Evolutionary conservation across 2,113 vertebrate species (phyloP).

Genomic region (Dicrurus megarhynchus): DNA sequence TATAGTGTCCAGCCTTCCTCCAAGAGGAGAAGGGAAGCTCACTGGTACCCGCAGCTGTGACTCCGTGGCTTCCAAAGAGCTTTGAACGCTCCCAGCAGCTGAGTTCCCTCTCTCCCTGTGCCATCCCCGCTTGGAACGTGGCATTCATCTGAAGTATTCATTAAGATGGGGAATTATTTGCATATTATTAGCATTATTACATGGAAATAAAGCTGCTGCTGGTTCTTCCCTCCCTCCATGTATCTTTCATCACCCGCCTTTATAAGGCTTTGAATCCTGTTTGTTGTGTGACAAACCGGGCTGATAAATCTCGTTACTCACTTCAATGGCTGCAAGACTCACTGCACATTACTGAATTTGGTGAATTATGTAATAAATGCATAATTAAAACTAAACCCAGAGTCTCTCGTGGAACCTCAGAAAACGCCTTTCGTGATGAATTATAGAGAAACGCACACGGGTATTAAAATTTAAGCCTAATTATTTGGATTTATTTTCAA

Average conservation of each 20-base stretch:
- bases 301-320: conserved; percentile 64
- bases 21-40: not conserved
- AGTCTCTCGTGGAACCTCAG: not conserved
- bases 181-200: conserved; percentile 64
- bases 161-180: conserved; percentile 53
- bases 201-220: conserved; percentile 41
- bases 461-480: conserved; percentile 15
- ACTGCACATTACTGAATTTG: conserved; percentile 49
- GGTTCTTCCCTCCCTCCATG: conserved; percentile 42
- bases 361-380: conserved; percentile 56
- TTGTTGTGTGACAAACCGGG: conserved; percentile 64
- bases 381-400: conserved; percentile 32
- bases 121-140: not conserved
- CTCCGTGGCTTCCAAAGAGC: not conserved
- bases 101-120: not conserved
- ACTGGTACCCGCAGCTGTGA: not conserved
- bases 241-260: conserved; percentile 51
- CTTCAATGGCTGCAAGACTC: conserved; percentile 47
- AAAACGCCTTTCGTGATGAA: not conserved
- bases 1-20: not conserved
- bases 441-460: not conserved
- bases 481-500: conserved; percentile 43
- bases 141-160: conserved; percentile 41
- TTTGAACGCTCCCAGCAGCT: not conserved
- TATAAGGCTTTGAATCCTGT: conserved; percentile 24